Percentiles rank a stretch among this genome's conserved stretches.
These are phyloP conservation scores for Rallus limicola DNA, from an alignment of 2,113 vertebrate species.

Conservation along the genomic window DNA sequence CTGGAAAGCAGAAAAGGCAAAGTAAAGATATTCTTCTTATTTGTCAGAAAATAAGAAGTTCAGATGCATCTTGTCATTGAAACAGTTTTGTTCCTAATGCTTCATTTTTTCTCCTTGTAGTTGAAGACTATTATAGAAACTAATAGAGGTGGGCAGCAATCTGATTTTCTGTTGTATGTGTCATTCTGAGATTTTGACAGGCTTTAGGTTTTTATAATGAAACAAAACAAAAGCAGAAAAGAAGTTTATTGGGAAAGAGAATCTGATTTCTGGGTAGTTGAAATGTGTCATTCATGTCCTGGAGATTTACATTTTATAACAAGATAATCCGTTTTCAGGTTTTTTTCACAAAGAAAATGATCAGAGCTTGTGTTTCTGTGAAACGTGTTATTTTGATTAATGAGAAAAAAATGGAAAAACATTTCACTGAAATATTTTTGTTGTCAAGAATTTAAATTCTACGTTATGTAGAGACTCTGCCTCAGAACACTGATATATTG, in stretches of 20 bases:
- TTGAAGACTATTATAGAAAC: slow-evolving; percentile 55
- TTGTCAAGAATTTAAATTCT: slow-evolving; percentile 25
- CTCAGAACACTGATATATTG: slow-evolving; percentile 25
- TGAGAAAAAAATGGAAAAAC: slow-evolving; percentile 25
- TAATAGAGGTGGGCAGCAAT: slow-evolving; percentile 55
- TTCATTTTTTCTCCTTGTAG: slow-evolving; percentile 42
- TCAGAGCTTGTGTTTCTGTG: slow-evolving; percentile 15
- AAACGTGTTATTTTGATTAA: slow-evolving; percentile 58
- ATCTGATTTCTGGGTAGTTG: slow-evolving; percentile 46
- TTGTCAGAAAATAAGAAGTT: slow-evolving; percentile 57
- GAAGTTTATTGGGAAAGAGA: slow-evolving; percentile 22
- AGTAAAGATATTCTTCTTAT: slow-evolving; percentile 26
- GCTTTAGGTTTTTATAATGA: slow-evolving; percentile 40
- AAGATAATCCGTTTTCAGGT: slow-evolving; percentile 15
- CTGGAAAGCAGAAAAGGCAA: slow-evolving; percentile 3
- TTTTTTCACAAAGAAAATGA: slow-evolving; percentile 19
- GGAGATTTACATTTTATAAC: slow-evolving; percentile 27
- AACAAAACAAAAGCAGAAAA: slow-evolving; percentile 41
- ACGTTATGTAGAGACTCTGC: neutral
- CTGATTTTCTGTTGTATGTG: slow-evolving; percentile 44
- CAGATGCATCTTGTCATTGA: slow-evolving; percentile 48
- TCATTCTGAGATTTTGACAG: slow-evolving; percentile 54
- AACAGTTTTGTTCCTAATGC: slow-evolving; percentile 56
- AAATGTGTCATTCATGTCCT: slow-evolving; percentile 34
- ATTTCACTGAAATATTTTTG: slow-evolving; percentile 42